phyloP scores from a whole-genome alignment of 2,113 vertebrate genomes.

The Girardinichthys multiradiatus region DNA sequence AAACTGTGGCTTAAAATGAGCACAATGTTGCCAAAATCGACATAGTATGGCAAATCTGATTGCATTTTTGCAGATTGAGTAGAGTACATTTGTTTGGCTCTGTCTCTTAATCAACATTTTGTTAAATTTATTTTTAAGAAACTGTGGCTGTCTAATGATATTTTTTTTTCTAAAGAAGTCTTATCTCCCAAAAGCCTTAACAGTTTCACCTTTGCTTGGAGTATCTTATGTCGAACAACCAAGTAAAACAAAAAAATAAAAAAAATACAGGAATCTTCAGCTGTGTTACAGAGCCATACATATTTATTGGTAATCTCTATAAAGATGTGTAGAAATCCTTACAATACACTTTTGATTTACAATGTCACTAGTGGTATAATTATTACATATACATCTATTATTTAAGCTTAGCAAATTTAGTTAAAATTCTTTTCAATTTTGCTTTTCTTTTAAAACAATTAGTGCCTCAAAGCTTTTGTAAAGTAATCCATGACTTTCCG shows the following conservation, averaged over 20 bases:
- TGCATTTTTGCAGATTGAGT: constrained; percentile 27
- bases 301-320: not conserved
- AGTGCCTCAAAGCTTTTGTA: too few relatives aligned
- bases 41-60: not conserved
- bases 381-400: too few relatives aligned
- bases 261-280: not conserved
- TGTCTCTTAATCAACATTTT: not conserved
- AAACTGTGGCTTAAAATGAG: constrained; percentile 18
- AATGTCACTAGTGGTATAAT: too few relatives aligned
- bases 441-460: too few relatives aligned
- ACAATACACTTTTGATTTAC: not conserved
- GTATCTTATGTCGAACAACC: not conserved
- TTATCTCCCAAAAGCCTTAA: too few relatives aligned
- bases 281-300: not conserved
- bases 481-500: too few relatives aligned
- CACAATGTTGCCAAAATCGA: not conserved
- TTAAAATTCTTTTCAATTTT: too few relatives aligned
- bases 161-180: not conserved
- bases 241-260: not conserved
- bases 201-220: not conserved
- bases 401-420: too few relatives aligned
- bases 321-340: not conserved
- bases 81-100: constrained; percentile 4
- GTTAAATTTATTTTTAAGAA: not conserved
- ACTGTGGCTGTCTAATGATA: not conserved